Percentiles rank a stretch among this genome's conserved stretches.
phyloP scores from a whole-genome alignment of 2,113 vertebrate species.

The Cephalophus harveyi region DNA sequence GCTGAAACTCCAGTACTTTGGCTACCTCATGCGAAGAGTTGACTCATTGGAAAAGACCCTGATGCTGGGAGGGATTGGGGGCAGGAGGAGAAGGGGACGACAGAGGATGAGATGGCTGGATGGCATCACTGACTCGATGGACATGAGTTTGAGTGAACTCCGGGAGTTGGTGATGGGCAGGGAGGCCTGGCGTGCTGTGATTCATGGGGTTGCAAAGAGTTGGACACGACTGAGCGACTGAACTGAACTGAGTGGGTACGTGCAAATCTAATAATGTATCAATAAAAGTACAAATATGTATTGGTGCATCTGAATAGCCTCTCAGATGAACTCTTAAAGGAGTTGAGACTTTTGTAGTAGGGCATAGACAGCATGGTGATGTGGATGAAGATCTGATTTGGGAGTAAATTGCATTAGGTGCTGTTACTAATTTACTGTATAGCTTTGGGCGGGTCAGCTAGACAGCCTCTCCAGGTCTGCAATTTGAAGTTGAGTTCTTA shows the following conservation, averaged over 20 bases:
- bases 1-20: too few relatives aligned
- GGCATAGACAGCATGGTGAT: neutral
- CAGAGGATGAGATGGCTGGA: too few relatives aligned
- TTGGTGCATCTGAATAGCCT: neutral
- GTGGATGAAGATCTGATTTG: neutral
- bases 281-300: neutral
- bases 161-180: too few relatives aligned
- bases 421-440: neutral
- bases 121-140: too few relatives aligned
- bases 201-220: too few relatives aligned
- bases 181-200: fast-evolving
- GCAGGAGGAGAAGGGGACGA: too few relatives aligned
- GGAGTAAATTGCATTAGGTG: neutral
- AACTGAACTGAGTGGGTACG: neutral
- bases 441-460: neutral
- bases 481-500: neutral
- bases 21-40: too few relatives aligned
- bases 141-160: too few relatives aligned
- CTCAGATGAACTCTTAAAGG: neutral
- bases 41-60: too few relatives aligned
- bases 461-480: neutral
- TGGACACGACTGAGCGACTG: too few relatives aligned
- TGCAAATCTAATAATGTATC: neutral
- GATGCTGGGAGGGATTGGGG: too few relatives aligned
- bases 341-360: neutral